Base-by-base conservation (phyloP, 2,888 invertebrate genomes). In the Didymodactylos carnosus region DNA sequence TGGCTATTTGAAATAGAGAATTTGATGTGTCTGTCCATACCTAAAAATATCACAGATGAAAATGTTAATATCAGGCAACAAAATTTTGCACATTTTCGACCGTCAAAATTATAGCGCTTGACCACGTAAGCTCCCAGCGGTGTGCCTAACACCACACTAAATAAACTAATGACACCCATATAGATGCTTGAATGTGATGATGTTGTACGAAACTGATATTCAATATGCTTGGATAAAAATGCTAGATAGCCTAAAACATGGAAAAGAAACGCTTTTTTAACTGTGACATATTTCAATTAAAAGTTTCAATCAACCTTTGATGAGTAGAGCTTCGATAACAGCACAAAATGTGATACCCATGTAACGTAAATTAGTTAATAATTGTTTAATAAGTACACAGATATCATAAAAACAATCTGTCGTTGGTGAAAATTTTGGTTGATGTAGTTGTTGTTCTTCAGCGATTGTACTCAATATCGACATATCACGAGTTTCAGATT, bases 141-240 rank as follows among this genome's bases (percentile, higher is more conserved):
- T 35, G 71, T 51, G 14, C 73, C 73, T 6, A 71, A 43, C 7
- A 74, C 70, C 53, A 74, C 51, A 53, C 70, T 70, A 11, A 74
- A 29, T 23, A 74, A 74, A 49, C 70, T 39, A 39, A 74, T 71
- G 35, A 49, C 71, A 6, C 53, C 53, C 27, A 53, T 53, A 53
- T 53, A 53, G 29, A 53, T 29, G 11, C 53, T 53, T 19, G 53
- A 53, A 53, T 53, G 53, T 53, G 53, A 53, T 53, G 53, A 53
- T 53, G 53, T 53, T 53, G 53, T 53, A 29, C 53, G 53, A 53
- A 53, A 53, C 29, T 53, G 53, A 53, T 53, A 53, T 53, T 53
- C 53, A 29, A 53, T 53, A 53, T 53, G 53, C 29, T 53, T 53
- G 29, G 27, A 29, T 27, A 53, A 29, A 27, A 53, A 53, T 1